Evolutionary conservation across 2,797 vertebrate species (phyloP).

Genomic region (Clamator glandarius): DNA sequence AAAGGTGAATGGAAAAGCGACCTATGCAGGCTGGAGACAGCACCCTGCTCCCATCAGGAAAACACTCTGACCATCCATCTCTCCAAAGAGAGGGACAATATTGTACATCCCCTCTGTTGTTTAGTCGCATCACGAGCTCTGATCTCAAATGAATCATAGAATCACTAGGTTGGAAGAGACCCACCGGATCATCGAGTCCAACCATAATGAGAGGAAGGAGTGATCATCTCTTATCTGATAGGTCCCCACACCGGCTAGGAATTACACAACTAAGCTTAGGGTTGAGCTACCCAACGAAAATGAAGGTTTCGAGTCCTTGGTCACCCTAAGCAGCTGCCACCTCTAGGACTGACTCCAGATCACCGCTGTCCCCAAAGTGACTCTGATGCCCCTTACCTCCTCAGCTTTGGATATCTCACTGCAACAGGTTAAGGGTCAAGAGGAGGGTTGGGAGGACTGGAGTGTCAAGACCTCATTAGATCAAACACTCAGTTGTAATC

Average conservation of each 20-base stretch:
- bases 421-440: neutral
- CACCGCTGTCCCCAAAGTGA: neutral
- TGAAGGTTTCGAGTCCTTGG: neutral
- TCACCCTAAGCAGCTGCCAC: neutral
- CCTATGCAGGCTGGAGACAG: neutral
- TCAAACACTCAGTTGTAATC: neutral
- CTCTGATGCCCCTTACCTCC: neutral
- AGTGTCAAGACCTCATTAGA: neutral
- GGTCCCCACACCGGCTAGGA: neutral
- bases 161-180: no score
- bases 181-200: no score
- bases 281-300: neutral
- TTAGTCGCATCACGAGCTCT: neutral
- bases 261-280: neutral
- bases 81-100: neutral
- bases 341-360: neutral
- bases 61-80: neutral
- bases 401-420: neutral
- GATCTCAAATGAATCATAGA: no score
- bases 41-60: neutral
- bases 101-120: neutral
- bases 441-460: neutral
- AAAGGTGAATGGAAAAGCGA: neutral
- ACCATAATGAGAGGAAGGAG: neutral
- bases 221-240: neutral